Base-by-base conservation (phyloP, 1,140 invertebrate species). In the Brachystomella parvula region DNA sequence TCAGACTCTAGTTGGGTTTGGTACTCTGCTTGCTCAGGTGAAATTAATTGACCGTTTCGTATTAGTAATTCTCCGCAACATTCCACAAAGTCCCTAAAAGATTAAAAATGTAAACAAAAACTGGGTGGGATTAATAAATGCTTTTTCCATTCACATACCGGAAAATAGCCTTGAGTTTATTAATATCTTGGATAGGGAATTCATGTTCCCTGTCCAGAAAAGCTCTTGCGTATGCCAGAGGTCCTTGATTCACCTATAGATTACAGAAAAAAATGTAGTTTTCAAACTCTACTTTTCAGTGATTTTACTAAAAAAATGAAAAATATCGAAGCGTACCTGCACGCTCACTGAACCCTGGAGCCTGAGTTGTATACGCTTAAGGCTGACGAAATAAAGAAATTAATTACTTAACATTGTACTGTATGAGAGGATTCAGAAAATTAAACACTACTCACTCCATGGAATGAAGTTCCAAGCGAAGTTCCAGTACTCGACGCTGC, bases 1-100 rank as follows among this genome's bases (percentile, higher is more conserved):
- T 73, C 72, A 0, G 58, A 31, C 47, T 73, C 69, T 30, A 73
- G 30, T 39, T 73, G 69, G 2, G 33, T 33, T 28, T 73, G 72
- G 31, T 73, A 73, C 24, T 73, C 72, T 6, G 29, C 32, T 65
- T 71, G 72, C 28, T 73, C 72, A 3, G 69, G 44, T 39, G 64
- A 64, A 35, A 73, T 73, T 21, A 73, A 56, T 56, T 69, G 65
- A 17, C 65, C 69, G 44, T 73, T 73, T 35, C 67, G 69, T 21
- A 71, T 68, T 12, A 73, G 63, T 2, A 73, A 26, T 26, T 73
- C 69, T 33, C 72, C 69, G 58, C 72, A 73, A 53, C 72, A 73
- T 60, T 73, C 72, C 24, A 73, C 72, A 66, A 73, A 73, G 64
- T 73, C 72, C 53, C 72, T 73, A 35, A n/a, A 61, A 61, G 6